These are phyloP conservation scores for Saimiri boliviensis DNA, from an alignment of 2,113 vertebrate genomes.

Conservation along the genomic window DNA sequence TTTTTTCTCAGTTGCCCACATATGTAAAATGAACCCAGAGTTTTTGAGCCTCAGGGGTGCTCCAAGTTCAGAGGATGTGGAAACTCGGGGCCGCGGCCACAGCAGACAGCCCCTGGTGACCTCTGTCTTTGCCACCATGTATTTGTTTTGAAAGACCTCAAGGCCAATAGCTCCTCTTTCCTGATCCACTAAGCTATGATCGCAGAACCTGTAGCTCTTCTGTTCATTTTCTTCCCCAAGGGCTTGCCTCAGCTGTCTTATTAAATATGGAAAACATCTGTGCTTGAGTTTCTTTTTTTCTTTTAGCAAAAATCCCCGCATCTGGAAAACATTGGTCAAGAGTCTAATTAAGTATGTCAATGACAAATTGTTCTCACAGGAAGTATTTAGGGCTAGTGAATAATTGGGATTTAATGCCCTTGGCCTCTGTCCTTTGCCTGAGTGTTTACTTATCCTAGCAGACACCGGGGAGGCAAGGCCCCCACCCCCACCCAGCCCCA, in stretches of 20 bases:
- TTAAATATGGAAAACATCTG: constrained; percentile 84
- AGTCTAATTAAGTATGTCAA: constrained; percentile 85
- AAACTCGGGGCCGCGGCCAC: neutral
- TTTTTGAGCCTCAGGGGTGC: neutral
- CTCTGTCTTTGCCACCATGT: neutral
- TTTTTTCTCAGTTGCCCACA: neutral
- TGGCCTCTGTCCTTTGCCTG: constrained; percentile 75
- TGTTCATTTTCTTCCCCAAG: constrained; percentile 6
- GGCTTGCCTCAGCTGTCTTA: constrained; percentile 68
- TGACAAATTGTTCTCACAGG: constrained; percentile 85
- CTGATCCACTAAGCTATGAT: constrained; percentile 30
- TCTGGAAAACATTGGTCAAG: constrained; percentile 86
- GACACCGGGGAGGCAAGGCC: neutral
- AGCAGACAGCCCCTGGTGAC: neutral
- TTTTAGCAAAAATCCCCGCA: constrained; percentile 76
- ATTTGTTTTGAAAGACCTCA: neutral
- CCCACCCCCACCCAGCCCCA: neutral
- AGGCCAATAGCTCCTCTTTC: neutral
- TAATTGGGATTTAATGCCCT: constrained; percentile 84
- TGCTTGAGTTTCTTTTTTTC: neutral
- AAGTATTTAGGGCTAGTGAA: constrained; percentile 81
- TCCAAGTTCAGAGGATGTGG: too few species aligned
- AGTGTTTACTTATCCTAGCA: constrained; percentile 74
- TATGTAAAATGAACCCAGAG: neutral
- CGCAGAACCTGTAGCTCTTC: constrained; percentile 29